Base-by-base conservation (phyloP, 1,140 invertebrate genomes). In the Macrotrachela quadricornifera region DNA sequence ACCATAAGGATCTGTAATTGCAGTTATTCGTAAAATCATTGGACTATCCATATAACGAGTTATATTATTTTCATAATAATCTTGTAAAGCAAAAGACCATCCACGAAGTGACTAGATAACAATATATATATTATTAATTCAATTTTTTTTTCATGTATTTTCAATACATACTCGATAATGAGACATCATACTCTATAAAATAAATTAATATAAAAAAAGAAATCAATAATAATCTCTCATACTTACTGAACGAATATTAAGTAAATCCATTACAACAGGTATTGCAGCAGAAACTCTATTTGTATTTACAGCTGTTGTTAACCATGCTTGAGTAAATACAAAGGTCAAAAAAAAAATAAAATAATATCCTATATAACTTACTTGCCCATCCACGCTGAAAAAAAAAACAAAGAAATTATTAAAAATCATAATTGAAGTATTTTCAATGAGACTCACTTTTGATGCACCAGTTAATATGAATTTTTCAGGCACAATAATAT, bases 211-310 rank as follows among this genome's bases (percentile, higher is more conserved):
- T 6, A n/a, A 50, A 45, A 15, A 21, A n/a, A 30, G 18, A 0
- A 44, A 18, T 17, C 21, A 51, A 45, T n/a, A n/a, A n/a, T n/a
- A n/a, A n/a, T n/a, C n/a, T n/a, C n/a, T n/a, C n/a, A n/a, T n/a
- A n/a, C n/a, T n/a, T 14, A 64, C 64, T 55, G 61, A 51, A 16
- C 58, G 54, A 51, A 65, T 59, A 47, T 64, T 60, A 12, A 67
- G 41, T 6, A 67, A 57, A 55, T 64, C 63, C 60, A 67, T 60
- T 10, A 67, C 65, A 30, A 64, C 62, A n/a, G 65, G 65, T 37
- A 59, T 61, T 43, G 62, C 61, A 21, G 59, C 65, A 41, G 62
- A 49, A 8, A 67, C 65, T 40, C 65, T 55, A 15, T 54, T 43
- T 17, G 48, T 46, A 10, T 48, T 46, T 21, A 46, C 52, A 0